Percentiles rank a stretch among this genome's conserved stretches.
Conservation (phyloP, 53 echinoderm and acorn worm species). For the Actinopyga echinites region DNA sequence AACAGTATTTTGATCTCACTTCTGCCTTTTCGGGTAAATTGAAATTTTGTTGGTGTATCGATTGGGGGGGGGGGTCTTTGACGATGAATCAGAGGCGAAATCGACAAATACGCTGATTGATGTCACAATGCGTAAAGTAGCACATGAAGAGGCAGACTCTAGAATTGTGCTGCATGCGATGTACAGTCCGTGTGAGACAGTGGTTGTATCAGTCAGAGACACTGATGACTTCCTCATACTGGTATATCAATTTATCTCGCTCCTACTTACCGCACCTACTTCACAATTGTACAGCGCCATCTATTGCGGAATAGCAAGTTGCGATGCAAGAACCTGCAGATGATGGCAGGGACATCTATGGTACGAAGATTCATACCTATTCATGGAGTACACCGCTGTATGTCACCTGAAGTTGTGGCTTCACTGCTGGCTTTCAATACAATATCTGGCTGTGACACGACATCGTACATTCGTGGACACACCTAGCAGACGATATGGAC, state of each 20-base stretch:
- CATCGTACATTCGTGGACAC: conserved; percentile 6
- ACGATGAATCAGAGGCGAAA: neutral
- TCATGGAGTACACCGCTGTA: too few relatives aligned
- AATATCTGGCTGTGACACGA: conserved; percentile 1
- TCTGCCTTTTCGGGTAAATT: too few relatives aligned
- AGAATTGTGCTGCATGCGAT: conserved; percentile 2
- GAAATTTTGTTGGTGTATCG: too few relatives aligned
- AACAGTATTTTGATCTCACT: too few relatives aligned
- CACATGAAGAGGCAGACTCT: neutral
- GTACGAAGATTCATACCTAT: too few relatives aligned
- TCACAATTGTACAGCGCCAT: too few relatives aligned
- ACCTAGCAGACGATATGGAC: neutral
- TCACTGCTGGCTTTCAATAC: neutral
- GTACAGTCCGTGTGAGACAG: neutral
- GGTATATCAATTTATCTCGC: neutral
- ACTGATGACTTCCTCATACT: neutral
- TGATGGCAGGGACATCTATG: neutral
- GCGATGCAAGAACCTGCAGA: neutral
- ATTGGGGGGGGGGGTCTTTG: neutral
- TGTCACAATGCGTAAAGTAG: neutral
- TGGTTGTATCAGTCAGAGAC: neutral
- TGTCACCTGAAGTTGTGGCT: too few relatives aligned
- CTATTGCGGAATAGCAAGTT: too few relatives aligned
- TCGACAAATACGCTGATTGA: neutral
- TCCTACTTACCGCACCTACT: too few relatives aligned